Evolutionary conservation across 2,888 invertebrate genomes (phyloP).

Genomic region (Andrena camellia): DNA sequence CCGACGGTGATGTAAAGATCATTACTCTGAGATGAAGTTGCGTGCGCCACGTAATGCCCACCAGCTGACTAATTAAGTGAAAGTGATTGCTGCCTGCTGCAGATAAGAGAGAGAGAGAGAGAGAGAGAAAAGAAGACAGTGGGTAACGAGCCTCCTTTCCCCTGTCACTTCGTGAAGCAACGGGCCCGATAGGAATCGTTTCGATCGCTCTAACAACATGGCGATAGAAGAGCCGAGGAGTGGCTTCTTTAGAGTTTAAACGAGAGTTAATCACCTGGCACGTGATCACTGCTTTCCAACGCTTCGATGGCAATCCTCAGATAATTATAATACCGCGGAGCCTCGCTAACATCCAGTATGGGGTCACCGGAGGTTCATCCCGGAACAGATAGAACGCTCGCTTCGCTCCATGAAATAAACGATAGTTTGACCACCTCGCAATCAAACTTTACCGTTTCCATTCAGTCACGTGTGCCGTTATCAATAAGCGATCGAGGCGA

Average conservation of each 20-base stretch:
- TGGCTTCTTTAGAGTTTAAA: background rate
- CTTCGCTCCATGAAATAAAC: background rate
- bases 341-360: background rate
- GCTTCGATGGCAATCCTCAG: background rate
- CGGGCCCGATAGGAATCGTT: background rate
- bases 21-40: constrained; percentile 53
- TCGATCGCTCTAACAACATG: background rate
- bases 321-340: background rate
- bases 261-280: background rate
- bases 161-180: background rate
- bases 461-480: background rate
- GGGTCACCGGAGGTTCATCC: background rate
- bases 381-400: too few species aligned
- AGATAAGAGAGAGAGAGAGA: background rate
- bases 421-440: background rate
- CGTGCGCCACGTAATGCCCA: constrained; percentile 25
- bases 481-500: background rate
- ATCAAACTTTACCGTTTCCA: background rate
- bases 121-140: background rate
- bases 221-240: background rate
- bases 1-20: constrained; percentile 57
- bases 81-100: constrained; percentile 51
- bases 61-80: constrained; percentile 61
- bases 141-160: constrained; percentile 13
- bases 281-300: background rate